phyloP scores from a whole-genome alignment of 2,113 vertebrate genomes.

The Cryptotis parvus region DNA sequence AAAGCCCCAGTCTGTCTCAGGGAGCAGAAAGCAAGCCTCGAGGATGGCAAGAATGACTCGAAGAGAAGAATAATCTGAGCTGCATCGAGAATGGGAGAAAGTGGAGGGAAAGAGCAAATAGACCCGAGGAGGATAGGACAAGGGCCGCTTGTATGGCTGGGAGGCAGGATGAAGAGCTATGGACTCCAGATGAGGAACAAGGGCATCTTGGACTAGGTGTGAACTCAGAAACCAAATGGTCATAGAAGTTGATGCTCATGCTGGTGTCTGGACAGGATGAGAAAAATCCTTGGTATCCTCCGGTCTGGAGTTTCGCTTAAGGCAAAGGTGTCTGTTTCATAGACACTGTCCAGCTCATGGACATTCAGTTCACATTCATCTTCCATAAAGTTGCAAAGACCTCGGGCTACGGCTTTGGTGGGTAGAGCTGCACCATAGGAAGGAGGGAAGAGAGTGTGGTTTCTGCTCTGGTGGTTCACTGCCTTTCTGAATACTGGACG shows the following conservation, averaged over 20 bases:
- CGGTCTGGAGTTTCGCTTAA: neutral
- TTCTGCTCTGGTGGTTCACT: neutral
- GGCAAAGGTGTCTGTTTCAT: neutral
- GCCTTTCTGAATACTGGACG: slow-evolving; percentile 28
- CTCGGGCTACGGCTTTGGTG: neutral
- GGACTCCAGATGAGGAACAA: neutral
- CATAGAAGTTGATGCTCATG: neutral
- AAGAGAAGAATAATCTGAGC: neutral
- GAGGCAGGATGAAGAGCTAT: neutral
- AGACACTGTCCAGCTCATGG: neutral
- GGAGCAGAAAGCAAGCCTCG: neutral
- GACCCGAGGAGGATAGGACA: neutral
- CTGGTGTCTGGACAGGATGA: neutral
- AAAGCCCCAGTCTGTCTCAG: slow-evolving; percentile 32
- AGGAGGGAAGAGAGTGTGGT: neutral
- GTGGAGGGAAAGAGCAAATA: neutral
- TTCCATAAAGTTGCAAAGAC: neutral
- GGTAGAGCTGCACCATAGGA: neutral
- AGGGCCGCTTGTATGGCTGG: neutral
- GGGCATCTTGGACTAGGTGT: neutral
- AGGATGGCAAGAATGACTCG: neutral
- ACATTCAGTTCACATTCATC: neutral
- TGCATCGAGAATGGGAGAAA: neutral
- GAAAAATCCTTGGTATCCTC: neutral
- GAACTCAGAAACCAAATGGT: neutral